Base-by-base conservation (phyloP, 2,888 invertebrate species). In the Prosapia bicincta region DNA sequence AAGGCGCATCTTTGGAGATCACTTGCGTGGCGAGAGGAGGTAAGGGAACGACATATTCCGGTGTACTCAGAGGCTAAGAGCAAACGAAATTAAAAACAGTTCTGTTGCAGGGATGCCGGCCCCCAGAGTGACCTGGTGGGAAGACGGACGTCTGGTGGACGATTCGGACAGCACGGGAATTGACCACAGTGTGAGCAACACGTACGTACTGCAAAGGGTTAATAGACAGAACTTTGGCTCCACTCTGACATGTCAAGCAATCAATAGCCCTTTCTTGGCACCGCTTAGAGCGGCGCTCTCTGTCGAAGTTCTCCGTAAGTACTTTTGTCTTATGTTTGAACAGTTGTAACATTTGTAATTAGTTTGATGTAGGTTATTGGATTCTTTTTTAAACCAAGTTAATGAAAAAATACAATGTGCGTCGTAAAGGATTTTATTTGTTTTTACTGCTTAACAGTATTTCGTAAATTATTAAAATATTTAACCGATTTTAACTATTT, bases 291-390 rank as follows among this genome's bases (percentile, higher is more conserved):
- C 67, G 3, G 10, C 69, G n/a, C 13, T 69, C 10, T 15, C 69
- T 3, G 28, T 72, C 66, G 78, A 66, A 72, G 79, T 78, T 80
- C 79, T 76, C 77, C 81, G 80, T 83, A 82, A 81, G 88, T n/a
- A n/a, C 15, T 30, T n/a, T n/a, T n/a, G 9, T 9, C 30, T 30
- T 30, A 9, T 30, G 9, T 30, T 30, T 30, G 30, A 30, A 30
- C 5, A 7, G 9, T 30, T 30, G 30, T 30, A 30, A n/a, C n/a
- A n/a, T n/a, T n/a, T n/a, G n/a, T n/a, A n/a, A n/a, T n/a, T n/a
- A n/a, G n/a, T n/a, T n/a, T n/a, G n/a, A n/a, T n/a, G n/a, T n/a
- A n/a, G n/a, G n/a, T n/a, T n/a, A n/a, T n/a, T n/a, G n/a, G n/a
- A n/a, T n/a, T n/a, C n/a, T n/a, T n/a, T n/a, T n/a, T n/a, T n/a